Percentiles rank a stretch among this genome's conserved stretches.
Evolutionary conservation across 2,888 invertebrate species (phyloP).

Genomic region (Mesoligia furuncula): DNA sequence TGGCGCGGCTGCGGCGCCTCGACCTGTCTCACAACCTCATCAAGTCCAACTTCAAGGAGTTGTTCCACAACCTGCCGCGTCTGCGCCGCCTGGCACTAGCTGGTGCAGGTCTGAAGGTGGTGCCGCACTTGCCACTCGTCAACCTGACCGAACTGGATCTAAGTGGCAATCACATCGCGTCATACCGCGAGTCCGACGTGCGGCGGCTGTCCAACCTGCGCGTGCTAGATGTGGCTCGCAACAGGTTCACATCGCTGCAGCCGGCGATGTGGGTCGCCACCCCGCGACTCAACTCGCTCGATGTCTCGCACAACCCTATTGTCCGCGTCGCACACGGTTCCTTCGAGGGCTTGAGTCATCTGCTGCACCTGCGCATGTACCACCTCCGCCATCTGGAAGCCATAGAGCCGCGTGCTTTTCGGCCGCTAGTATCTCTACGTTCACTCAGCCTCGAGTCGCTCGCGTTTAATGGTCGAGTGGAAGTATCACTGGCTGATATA

Average conservation of each 20-base stretch:
- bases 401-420: constrained; percentile 93
- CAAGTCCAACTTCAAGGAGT: constrained; percentile 94
- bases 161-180: constrained; percentile 92
- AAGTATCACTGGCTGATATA: constrained; percentile 75
- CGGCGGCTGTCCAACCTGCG: constrained; percentile 92
- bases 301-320: constrained; percentile 95
- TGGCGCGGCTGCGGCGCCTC: constrained; percentile 92
- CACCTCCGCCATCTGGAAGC: constrained; percentile 92
- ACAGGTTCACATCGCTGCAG: constrained; percentile 92
- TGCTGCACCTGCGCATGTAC: constrained; percentile 93
- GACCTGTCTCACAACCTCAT: constrained; percentile 94
- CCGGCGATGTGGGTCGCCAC: constrained; percentile 92
- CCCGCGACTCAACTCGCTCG: constrained; percentile 92
- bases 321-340: constrained; percentile 92
- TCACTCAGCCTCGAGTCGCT: constrained; percentile 92
- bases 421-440: constrained; percentile 92
- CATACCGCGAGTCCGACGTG: constrained; percentile 91
- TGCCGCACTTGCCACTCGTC: constrained; percentile 92
- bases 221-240: constrained; percentile 92
- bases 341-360: constrained; percentile 92
- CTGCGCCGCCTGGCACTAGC: constrained; percentile 93
- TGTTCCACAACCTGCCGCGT: constrained; percentile 94
- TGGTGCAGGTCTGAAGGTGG: constrained; percentile 92
- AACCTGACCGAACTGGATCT: constrained; percentile 93
- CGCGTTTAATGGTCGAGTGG: constrained; percentile 79